Evolutionary conservation across 2,888 invertebrate species (phyloP), one percentile per base, ranked within the genome.

Genomic region (Eilema caniola): DNA sequence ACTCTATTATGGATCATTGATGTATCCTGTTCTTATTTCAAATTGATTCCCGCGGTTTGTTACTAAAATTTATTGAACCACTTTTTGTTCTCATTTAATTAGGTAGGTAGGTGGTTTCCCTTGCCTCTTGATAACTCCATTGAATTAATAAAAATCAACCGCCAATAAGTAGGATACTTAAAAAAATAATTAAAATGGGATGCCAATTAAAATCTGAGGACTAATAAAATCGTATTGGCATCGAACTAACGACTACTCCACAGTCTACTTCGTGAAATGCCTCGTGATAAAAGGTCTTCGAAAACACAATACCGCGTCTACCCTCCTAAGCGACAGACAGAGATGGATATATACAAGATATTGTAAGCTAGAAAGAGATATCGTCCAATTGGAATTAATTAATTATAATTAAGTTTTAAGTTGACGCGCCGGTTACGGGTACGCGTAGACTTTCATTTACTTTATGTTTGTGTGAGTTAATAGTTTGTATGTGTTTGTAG

Each of bases 351-450:
- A 96, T 89, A 90, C 91, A 96, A 96, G 96, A 95, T 92, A 83
- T 77, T 73, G 71, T 81, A 73, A 71, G 92, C 77, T 86, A 79
- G 94, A 95, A 87, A 89, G 90, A 90, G 93, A 95, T 86, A 87
- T 88, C 86, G 88, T 89, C 90, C 96, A 96, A 96, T 96, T 96
- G 96, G 96, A 96, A 96, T 97, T 96, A 97, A 96, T 97, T 97
- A 97, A 97, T 97, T 97, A 97, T 97, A 97, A 97, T 97, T 97
- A 97, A 97, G 97, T 97, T 97, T 95, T 97, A 96, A 97, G 97
- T 97, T 96, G 96, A 96, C 96, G 96, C 96, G 95, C 93, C 92
- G 92, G 94, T 95, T 95, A 95, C 93, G 93, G 91, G 92, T 91
- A 90, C 89, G 91, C 91, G 90, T 92, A 92, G 91, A 92, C 91